Evolutionary conservation across 2,888 invertebrate genomes (phyloP).

Genomic region (Polia nebulosa): DNA sequence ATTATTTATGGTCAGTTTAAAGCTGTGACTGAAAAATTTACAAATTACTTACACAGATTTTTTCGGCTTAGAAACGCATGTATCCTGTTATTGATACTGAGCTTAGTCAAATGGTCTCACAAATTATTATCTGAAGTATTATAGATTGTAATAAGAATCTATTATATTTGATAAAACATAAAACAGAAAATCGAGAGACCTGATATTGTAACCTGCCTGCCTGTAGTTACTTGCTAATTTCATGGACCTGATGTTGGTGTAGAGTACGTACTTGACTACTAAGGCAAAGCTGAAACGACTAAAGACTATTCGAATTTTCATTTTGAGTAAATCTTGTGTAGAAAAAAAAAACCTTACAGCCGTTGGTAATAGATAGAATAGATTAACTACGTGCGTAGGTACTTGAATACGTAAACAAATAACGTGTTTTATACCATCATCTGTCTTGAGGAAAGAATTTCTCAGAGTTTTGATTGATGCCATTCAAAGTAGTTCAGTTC

Average conservation of each 20-base stretch:
- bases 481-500: conserved; percentile 69
- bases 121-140: not conserved
- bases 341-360: conserved; percentile 1
- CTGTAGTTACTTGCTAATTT: not conserved
- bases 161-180: too few relatives aligned
- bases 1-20: conserved; percentile 77
- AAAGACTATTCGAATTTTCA: not conserved
- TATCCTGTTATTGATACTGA: conserved; percentile 8
- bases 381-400: conserved; percentile 40
- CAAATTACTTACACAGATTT: conserved; percentile 61
- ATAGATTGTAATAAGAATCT: too few relatives aligned
- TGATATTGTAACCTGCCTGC: not conserved
- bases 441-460: conserved; percentile 56
- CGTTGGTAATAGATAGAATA: conserved; percentile 4
- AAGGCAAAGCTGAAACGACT: not conserved
- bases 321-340: too few relatives aligned
- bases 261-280: not conserved
- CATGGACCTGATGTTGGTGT: not conserved
- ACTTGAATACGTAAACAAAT: conserved; percentile 55
- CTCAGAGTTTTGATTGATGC: conserved; percentile 64
- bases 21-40: conserved; percentile 63
- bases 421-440: conserved; percentile 52
- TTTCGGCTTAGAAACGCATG: conserved; percentile 40
- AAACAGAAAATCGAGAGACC: too few relatives aligned
- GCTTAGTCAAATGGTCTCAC: not conserved